A percentile compares a stretch with the other conserved stretches of the same genome.
Conservation (phyloP, 2,113 vertebrate species). For the Ochotona curzoniae region DNA sequence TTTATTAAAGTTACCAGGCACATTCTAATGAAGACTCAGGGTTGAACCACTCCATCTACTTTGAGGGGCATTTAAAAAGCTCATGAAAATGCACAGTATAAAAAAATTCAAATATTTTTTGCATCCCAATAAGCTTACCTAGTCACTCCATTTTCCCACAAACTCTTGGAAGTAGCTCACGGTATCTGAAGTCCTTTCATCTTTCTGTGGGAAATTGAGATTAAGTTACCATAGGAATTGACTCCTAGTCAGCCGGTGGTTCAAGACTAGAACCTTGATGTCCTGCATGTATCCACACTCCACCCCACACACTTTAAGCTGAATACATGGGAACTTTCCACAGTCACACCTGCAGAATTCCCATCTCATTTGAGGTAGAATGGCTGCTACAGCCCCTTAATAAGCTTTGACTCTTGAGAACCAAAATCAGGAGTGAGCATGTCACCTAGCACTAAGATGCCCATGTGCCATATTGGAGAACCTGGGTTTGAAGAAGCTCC, state of each 20-base stretch:
- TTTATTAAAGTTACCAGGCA: neutral
- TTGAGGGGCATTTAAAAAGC: too few species aligned
- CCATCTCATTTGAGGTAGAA: neutral
- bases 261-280: neutral
- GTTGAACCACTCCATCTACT: neutral
- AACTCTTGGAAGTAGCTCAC: too few species aligned
- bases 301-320: neutral
- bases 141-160: too few species aligned
- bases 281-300: too few species aligned
- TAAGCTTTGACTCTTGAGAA: conserved; percentile 72
- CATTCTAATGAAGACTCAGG: neutral
- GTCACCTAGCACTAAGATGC: too few species aligned
- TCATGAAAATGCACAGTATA: too few species aligned
- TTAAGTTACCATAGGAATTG: neutral
- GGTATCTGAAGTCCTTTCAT: neutral
- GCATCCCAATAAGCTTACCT: too few species aligned
- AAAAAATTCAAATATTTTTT: too few species aligned
- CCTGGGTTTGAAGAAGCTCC: too few species aligned
- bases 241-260: neutral
- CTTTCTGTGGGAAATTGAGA: neutral
- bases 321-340: neutral
- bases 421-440: neutral
- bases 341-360: neutral
- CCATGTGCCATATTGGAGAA: too few species aligned
- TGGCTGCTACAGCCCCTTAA: conserved; percentile 73